These are phyloP conservation scores for Habrosyne pyritoides DNA, from an alignment of 2,888 invertebrate genomes.

Conservation along the genomic window DNA sequence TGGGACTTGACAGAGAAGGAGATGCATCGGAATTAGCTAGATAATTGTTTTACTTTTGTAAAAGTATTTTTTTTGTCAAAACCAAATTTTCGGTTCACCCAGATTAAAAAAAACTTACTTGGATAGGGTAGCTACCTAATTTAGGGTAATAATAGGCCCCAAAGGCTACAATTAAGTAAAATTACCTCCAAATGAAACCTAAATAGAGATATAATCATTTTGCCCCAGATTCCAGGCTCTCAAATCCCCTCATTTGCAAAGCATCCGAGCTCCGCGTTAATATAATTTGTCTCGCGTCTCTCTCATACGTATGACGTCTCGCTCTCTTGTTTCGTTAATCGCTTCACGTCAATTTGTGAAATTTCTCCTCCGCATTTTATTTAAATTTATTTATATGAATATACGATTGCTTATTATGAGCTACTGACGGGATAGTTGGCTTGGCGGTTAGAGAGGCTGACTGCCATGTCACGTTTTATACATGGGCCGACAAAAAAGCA, in stretches of 20 bases:
- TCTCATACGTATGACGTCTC: neutral
- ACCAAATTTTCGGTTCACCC: too few relatives aligned
- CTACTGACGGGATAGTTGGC: too few relatives aligned
- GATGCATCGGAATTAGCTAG: too few relatives aligned
- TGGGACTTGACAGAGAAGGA: too few relatives aligned
- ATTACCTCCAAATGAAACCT: neutral
- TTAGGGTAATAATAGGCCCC: neutral
- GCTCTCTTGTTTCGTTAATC: neutral
- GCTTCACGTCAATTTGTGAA: constrained; percentile 5
- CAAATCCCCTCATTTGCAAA: constrained; percentile 1
- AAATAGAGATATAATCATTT: neutral
- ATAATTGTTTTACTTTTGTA: too few relatives aligned
- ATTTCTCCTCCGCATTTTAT: neutral
- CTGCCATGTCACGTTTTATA: too few relatives aligned
- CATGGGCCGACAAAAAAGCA: too few relatives aligned
- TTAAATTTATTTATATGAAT: neutral
- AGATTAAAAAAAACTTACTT: too few relatives aligned
- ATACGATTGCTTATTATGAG: neutral
- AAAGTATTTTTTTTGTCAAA: too few relatives aligned
- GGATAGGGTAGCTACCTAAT: neutral
- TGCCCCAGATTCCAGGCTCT: neutral
- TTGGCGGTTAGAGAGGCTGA: too few relatives aligned
- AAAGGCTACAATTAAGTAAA: neutral
- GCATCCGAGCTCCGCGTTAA: neutral
- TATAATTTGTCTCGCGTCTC: neutral